Conservation (phyloP, 2,797 vertebrate genomes). For the Ciconia nigra region DNA sequence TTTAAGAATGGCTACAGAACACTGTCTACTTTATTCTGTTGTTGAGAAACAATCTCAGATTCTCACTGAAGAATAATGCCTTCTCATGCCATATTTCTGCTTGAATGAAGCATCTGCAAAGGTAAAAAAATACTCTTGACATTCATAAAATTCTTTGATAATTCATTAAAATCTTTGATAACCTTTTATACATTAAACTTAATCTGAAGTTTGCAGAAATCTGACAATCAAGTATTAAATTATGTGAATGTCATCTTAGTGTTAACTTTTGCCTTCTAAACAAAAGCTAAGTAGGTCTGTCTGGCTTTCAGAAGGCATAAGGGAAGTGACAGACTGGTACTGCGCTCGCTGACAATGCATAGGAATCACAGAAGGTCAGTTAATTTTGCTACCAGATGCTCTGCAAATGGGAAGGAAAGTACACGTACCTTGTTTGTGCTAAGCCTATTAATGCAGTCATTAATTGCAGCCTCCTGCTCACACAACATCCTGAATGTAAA, state of each 20-base stretch:
- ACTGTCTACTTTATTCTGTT: neutral
- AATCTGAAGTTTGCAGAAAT: neutral
- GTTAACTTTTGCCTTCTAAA: neutral
- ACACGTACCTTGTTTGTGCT: neutral
- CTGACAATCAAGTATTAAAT: neutral
- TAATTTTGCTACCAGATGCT: slow-evolving; percentile 29
- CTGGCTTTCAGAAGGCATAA: slow-evolving; percentile 5
- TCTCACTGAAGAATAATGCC: neutral
- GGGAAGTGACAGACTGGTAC: neutral
- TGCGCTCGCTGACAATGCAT: neutral
- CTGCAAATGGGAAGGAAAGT: neutral
- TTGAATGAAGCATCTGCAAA: neutral
- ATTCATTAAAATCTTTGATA: neutral
- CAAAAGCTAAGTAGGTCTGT: neutral
- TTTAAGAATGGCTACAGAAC: neutral
- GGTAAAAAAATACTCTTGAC: neutral
- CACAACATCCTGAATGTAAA: neutral
- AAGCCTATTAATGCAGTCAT: slow-evolving; percentile 15
- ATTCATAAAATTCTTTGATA: neutral
- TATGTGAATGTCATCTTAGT: neutral
- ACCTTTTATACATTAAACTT: neutral
- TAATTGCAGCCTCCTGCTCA: slow-evolving; percentile 36
- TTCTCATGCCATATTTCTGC: neutral
- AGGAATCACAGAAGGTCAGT: slow-evolving; percentile 36
- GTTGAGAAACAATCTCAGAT: neutral